Base-by-base conservation (phyloP, 1,140 invertebrate species). In the Asobara japonica region DNA sequence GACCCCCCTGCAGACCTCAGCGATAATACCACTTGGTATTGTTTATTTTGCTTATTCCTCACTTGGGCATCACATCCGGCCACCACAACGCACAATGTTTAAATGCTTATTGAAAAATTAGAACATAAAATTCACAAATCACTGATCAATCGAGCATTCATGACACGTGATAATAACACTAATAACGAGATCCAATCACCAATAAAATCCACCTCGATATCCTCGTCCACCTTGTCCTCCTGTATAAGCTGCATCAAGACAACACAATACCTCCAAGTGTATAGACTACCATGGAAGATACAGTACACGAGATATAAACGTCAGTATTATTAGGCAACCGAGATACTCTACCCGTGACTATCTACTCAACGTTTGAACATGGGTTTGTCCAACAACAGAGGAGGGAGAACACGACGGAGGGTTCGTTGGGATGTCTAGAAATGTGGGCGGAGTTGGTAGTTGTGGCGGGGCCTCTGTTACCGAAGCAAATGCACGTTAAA, bases 301-400 rank as follows among this genome's bases (percentile, higher is more conserved):
- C 41, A 45, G 41, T 16, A 45, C 18, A 45, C 22, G 51, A 27
- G 51, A 56, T 56, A 56, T 56, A 56, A 56, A 56, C 51, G 51
- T 56, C 51, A 56, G 51, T 56, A 56, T 56, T 56, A 56, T 56
- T 56, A 56, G 51, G 22, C 51, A 45, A 18, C 51, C 51, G 51
- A 56, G 51, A 56, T 56, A 56, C 51, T 56, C 51, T 56, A 22
- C 51, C 51, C 51, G 51, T 56, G 51, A 22, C 51, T 56, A 56
- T 56, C 51, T 25, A 27, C 51, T 10, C 22, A 25, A 56, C 51
- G 51, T 56, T 56, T 56, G 51, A 56, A 22, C 51, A 27, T 56
- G 51, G 51, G 51, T 56, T 56, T 56, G 51, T 56, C 51, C 51
- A 56, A 56, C 41, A 45, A 56, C 51, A 56, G 51, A 22, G 51